A percentile compares a stretch with the other conserved stretches of the same genome.
Conservation (phyloP, 2,797 vertebrate species). For the Ictinia mississippiensis region DNA sequence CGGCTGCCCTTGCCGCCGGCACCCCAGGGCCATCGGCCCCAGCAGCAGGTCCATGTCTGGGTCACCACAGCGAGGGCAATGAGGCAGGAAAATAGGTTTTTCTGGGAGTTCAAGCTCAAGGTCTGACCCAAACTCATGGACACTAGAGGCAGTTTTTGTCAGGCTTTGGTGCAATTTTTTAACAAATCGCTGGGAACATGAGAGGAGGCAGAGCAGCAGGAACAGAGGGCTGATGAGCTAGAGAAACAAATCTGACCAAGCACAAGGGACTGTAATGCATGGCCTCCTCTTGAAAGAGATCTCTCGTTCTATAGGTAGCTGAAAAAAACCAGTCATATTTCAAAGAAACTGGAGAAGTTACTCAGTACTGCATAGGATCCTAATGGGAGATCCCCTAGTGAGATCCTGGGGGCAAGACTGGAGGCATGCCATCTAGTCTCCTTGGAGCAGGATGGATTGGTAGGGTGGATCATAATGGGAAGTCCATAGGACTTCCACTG, state of each 20-base stretch:
- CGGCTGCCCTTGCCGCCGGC: fast-evolving
- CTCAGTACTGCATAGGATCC: background rate
- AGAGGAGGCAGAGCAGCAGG: background rate
- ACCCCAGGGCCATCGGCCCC: background rate
- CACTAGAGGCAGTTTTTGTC: background rate
- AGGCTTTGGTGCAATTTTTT: background rate
- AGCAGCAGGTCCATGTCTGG: background rate
- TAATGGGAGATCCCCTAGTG: background rate
- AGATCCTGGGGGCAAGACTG: background rate
- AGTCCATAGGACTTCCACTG: background rate
- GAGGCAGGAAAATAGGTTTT: background rate
- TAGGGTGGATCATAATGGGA: background rate
- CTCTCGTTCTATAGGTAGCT: background rate
- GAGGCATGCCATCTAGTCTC: background rate
- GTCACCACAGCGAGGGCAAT: background rate
- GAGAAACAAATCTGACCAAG: background rate
- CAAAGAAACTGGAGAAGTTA: background rate
- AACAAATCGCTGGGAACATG: background rate
- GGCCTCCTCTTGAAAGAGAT: background rate
- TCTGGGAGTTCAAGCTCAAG: background rate
- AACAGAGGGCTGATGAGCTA: background rate
- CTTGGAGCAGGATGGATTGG: background rate
- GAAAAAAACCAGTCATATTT: background rate
- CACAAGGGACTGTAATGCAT: too few species aligned
- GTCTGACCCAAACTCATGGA: background rate